Conservation (phyloP, 1,140 invertebrate species). For the Aphelenchoides fujianensis region DNA sequence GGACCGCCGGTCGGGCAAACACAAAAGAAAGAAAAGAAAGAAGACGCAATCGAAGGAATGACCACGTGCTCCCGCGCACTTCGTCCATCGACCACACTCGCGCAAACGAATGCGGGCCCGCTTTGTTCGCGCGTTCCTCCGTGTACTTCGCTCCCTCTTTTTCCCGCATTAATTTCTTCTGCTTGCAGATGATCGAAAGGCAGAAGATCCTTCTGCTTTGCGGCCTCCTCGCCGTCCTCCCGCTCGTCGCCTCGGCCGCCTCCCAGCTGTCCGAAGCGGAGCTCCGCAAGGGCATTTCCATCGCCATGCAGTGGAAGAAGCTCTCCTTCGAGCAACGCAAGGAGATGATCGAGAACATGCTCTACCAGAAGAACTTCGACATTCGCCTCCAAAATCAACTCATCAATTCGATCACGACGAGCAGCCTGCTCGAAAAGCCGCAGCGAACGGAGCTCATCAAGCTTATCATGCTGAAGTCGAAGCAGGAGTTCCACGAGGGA, state of each 20-base stretch:
- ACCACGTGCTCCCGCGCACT: no score
- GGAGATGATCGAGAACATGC: constrained; percentile 7
- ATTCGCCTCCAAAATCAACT: constrained; percentile 1
- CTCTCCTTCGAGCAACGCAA: not conserved
- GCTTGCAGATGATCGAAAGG: not conserved
- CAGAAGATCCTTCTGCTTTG: not conserved
- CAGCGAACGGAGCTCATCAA: not conserved
- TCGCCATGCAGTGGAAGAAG: constrained; percentile 12
- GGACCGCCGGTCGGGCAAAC: no score
- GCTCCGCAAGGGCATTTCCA: not conserved
- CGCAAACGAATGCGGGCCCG: no score
- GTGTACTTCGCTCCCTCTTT: not conserved
- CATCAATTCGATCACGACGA: not conserved
- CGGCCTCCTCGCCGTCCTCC: not conserved
- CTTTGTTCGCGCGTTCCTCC: no score
- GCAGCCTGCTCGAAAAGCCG: not conserved
- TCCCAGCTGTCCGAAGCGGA: constrained; percentile 8
- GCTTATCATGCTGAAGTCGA: not conserved
- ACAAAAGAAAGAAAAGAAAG: no score
- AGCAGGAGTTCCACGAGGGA: constrained; percentile 15
- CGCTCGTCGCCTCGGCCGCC: not conserved
- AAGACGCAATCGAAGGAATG: no score
- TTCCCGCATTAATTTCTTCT: no score
- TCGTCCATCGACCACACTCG: no score
- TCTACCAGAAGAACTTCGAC: not conserved